These are phyloP conservation scores for Pristiophorus japonicus DNA, from an alignment of 2,113 vertebrate genomes.

Conservation along the genomic window DNA sequence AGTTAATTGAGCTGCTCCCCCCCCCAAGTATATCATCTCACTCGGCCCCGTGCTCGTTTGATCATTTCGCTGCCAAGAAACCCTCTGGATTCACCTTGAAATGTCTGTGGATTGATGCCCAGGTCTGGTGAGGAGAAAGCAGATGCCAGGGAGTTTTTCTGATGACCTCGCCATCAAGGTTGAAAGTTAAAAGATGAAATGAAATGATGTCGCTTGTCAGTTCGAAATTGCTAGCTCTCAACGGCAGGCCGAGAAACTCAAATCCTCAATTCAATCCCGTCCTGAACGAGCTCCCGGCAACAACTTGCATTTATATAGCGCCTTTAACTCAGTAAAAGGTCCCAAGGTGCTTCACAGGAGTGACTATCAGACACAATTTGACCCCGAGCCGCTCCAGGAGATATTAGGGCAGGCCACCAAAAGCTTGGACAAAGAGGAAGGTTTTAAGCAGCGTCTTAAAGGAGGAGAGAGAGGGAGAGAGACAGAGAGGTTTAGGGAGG, in stretches of 20 bases:
- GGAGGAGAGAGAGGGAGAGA: no score
- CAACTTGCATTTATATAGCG: background rate
- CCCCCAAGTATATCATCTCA: background rate
- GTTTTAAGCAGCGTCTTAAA: background rate
- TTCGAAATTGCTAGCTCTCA: background rate
- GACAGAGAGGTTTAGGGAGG: background rate
- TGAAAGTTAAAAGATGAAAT: background rate
- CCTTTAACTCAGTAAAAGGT: background rate
- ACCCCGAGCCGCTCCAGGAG: fast-evolving
- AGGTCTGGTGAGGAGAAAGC: background rate
- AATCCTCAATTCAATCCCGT: background rate
- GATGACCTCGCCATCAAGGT: background rate
- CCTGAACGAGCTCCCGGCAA: background rate
- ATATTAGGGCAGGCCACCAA: background rate
- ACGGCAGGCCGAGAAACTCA: background rate
- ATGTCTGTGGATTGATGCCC: background rate
- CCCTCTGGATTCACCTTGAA: background rate
- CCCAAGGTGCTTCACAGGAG: background rate
- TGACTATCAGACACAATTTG: background rate
- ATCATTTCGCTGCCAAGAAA: background rate
- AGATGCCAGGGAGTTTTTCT: background rate
- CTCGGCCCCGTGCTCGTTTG: background rate
- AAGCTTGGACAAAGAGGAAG: background rate
- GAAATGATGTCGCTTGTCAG: background rate
- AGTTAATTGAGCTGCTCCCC: background rate